Conservation (phyloP, 1,140 invertebrate genomes). For the Gonioctena quinquepunctata region DNA sequence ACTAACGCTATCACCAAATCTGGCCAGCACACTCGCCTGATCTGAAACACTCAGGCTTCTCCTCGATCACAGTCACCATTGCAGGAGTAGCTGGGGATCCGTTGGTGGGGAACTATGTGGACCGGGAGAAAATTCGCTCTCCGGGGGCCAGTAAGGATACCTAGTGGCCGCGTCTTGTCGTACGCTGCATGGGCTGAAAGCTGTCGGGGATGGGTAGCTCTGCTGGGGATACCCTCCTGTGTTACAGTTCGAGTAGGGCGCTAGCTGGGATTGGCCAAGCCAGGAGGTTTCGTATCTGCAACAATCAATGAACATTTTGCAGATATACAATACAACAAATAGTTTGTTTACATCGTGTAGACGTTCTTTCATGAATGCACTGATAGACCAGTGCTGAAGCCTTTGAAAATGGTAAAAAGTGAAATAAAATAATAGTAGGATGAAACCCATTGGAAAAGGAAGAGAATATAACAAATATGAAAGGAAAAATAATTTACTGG, state of each 20-base stretch:
- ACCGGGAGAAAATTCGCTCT: conserved; percentile 46
- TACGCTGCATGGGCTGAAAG: conserved; percentile 47
- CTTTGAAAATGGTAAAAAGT: too few relatives aligned
- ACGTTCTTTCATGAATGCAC: too few relatives aligned
- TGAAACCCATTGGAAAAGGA: too few relatives aligned
- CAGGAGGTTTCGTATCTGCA: conserved; percentile 39
- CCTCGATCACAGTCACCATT: conserved; percentile 45
- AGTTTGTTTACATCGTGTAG: too few relatives aligned
- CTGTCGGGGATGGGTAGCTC: conserved; percentile 45
- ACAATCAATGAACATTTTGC: not conserved
- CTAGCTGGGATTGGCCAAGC: conserved; percentile 53
- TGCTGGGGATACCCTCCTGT: conserved; percentile 48
- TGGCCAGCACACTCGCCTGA: not conserved
- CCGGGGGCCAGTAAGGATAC: conserved; percentile 52
- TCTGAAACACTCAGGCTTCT: not conserved
- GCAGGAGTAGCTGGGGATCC: conserved; percentile 48
- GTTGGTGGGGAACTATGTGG: conserved; percentile 45
- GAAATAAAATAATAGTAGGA: too few relatives aligned
- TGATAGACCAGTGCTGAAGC: too few relatives aligned
- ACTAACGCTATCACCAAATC: not conserved
- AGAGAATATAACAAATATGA: too few relatives aligned
- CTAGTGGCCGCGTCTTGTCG: conserved; percentile 43
- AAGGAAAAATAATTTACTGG: too few relatives aligned
- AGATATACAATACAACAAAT: too few relatives aligned
- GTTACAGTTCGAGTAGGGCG: conserved; percentile 45